Evolutionary conservation across 2,113 vertebrate genomes (phyloP).

Genomic region (Paralichthys olivaceus): DNA sequence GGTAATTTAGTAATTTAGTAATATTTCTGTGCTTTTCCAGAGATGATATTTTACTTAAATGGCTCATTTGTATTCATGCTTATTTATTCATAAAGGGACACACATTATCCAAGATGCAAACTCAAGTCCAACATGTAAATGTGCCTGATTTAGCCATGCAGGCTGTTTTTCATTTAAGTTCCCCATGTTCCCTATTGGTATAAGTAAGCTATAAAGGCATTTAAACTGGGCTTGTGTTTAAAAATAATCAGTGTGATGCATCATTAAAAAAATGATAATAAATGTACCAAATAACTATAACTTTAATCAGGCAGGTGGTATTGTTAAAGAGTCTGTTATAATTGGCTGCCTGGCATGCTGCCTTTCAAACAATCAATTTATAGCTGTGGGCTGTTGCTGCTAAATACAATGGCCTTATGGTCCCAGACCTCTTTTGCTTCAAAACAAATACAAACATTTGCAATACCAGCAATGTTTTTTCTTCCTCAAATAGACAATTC

Average conservation of each 20-base stretch:
- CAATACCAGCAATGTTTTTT: background rate
- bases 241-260: background rate
- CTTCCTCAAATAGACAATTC: no score
- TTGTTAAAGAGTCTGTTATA: conserved; percentile 13
- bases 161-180: no score
- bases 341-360: conserved; percentile 6
- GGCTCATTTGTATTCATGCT: no score
- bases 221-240: background rate
- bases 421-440: conserved; percentile 2
- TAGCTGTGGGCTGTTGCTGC: conserved; percentile 10
- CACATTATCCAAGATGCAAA: no score
- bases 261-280: background rate
- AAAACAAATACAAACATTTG: background rate
- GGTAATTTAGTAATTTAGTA: no score
- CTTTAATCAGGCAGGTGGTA: conserved; percentile 21
- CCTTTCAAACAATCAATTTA: conserved; percentile 20
- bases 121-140: no score
- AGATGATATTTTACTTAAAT: no score
- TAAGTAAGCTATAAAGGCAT: no score
- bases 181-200: no score
- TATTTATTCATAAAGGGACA: no score
- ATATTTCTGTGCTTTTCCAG: no score
- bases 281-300: background rate
- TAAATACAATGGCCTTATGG: background rate
- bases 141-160: no score